Evolutionary conservation across 1,140 invertebrate genomes (phyloP), one percentile per base, ranked within the genome.

Genomic region (Littorina saxatilis): DNA sequence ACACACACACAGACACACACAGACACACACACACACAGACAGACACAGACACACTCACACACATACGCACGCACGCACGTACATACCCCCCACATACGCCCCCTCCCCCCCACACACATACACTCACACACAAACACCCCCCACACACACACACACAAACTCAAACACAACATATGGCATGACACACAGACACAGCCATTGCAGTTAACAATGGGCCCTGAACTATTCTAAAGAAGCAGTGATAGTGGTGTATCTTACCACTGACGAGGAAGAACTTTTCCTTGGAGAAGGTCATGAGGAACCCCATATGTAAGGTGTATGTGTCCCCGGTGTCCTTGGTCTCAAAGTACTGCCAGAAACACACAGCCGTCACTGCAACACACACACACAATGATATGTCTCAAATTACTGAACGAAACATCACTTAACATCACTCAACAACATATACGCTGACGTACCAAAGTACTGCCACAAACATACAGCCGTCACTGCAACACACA

Each of bases 191-290:
- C n/a, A n/a, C n/a, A n/a, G n/a, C n/a, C n/a, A n/a, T n/a, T n/a
- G n/a, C n/a, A n/a, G n/a, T n/a, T n/a, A n/a, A n/a, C n/a, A n/a
- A n/a, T n/a, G n/a, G n/a, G n/a, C n/a, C n/a, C n/a, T n/a, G n/a
- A n/a, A n/a, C n/a, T n/a, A n/a, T n/a, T n/a, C n/a, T n/a, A n/a
- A n/a, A n/a, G n/a, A n/a, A n/a, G n/a, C n/a, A n/a, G n/a, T n/a
- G n/a, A n/a, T n/a, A n/a, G n/a, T n/a, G n/a, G n/a, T n/a, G n/a
- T n/a, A n/a, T n/a, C n/a, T n/a, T n/a, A 93, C 93, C 92, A 81
- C 93, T 87, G 40, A 88, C 94, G 27, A 98, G 91, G 96, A 96
- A 99, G 17, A 90, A 80, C 40, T 87, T 87, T 17, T 87, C 85
- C 77, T 90, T 87, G 37, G 86, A 86, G 78, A 90, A 89, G n/a